Conservation (phyloP, 2,888 invertebrate genomes). For the Caenorhabditis panamensis region DNA sequence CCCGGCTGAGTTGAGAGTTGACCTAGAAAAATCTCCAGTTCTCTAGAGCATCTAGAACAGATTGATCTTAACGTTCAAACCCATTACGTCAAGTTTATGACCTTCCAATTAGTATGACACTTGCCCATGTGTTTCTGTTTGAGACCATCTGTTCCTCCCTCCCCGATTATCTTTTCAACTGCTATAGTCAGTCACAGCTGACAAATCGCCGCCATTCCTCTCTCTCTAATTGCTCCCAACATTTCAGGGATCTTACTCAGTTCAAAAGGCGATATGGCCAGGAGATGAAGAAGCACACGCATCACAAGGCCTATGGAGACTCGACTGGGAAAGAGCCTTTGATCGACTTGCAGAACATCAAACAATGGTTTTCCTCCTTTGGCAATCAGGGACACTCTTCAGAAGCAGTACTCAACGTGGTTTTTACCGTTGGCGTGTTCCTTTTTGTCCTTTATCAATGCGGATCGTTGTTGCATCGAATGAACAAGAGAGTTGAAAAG, state of each 20-base stretch:
- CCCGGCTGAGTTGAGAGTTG: too few species aligned
- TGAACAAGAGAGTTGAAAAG: slow-evolving; percentile 55
- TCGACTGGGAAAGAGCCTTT: slow-evolving; percentile 56
- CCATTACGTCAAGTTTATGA: too few species aligned
- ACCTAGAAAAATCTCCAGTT: too few species aligned
- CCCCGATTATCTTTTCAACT: slow-evolving; percentile 15
- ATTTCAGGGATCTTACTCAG: slow-evolving; percentile 1
- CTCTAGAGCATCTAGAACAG: too few species aligned
- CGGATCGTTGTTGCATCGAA: slow-evolving; percentile 58
- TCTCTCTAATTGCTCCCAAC: slow-evolving; percentile 8
- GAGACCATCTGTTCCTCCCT: background rate
- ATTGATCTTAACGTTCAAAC: too few species aligned
- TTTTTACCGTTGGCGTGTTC: slow-evolving; percentile 56
- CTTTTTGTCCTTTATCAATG: slow-evolving; percentile 66
- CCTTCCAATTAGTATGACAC: background rate
- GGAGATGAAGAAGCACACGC: slow-evolving; percentile 58
- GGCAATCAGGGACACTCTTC: slow-evolving; percentile 60
- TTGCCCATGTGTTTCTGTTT: slow-evolving; percentile 1
- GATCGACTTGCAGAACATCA: slow-evolving; percentile 51
- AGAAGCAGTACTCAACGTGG: slow-evolving; percentile 53
- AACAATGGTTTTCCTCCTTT: slow-evolving; percentile 55
- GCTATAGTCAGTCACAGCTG: slow-evolving; percentile 24
- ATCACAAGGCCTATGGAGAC: slow-evolving; percentile 57
- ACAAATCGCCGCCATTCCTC: slow-evolving; percentile 28
- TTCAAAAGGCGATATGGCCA: slow-evolving; percentile 31